Conservation (phyloP, 2,113 vertebrate genomes). For the Chaetodon trifascialis region DNA sequence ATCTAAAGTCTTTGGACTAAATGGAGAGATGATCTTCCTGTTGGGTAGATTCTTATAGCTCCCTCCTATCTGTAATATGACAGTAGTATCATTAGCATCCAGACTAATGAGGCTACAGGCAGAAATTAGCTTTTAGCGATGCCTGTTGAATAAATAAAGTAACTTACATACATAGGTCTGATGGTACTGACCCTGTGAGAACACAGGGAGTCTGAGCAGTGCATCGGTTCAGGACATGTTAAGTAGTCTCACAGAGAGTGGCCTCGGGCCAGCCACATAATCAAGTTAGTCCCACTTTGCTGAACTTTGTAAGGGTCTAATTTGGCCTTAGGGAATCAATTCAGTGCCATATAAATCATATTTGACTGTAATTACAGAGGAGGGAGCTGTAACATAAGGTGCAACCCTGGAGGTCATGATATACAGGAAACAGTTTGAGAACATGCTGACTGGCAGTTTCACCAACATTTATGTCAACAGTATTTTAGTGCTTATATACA, state of each 20-base stretch:
- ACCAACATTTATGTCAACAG: neutral
- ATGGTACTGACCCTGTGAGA: neutral
- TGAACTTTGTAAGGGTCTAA: constrained; percentile 4
- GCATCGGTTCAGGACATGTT: neutral
- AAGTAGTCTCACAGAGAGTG: neutral
- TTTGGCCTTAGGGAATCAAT: constrained; percentile 7
- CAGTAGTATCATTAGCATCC: too few relatives aligned
- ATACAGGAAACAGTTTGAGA: constrained; percentile 28
- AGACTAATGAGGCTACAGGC: neutral
- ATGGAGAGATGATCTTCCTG: neutral
- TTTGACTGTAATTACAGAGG: constrained; percentile 10
- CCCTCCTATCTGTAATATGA: neutral
- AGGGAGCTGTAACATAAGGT: constrained; percentile 17
- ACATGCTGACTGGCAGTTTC: constrained; percentile 30
- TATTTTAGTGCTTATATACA: neutral
- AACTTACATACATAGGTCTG: neutral
- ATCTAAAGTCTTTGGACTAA: constrained; percentile 4
- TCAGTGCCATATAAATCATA: neutral
- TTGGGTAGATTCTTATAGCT: neutral
- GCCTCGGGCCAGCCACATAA: constrained; percentile 4
- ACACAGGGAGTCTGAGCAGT: neutral
- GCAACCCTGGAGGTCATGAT: neutral
- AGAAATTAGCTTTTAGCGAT: too few relatives aligned
- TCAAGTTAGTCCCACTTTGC: neutral
- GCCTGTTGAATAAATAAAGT: neutral